Evolutionary conservation across 2,113 vertebrate genomes (phyloP).

Genomic region (Pipra filicauda): DNA sequence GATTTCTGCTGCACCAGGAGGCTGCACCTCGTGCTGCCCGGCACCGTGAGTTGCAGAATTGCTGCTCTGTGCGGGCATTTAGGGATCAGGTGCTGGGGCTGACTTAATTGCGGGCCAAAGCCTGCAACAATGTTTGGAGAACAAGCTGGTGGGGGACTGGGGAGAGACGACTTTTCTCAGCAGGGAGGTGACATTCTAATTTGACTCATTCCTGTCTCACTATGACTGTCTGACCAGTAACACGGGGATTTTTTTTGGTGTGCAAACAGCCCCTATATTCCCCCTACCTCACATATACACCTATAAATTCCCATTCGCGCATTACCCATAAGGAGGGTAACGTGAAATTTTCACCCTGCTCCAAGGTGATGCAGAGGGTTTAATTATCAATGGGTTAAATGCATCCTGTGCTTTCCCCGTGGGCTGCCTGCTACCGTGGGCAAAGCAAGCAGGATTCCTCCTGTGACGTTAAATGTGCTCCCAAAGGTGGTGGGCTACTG

Average conservation of each 20-base stretch:
- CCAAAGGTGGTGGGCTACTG: background rate
- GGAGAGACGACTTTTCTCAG: background rate
- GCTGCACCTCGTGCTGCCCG: background rate
- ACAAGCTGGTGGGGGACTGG: background rate
- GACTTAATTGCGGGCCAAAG: background rate
- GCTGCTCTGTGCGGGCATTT: background rate
- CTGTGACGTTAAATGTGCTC: background rate
- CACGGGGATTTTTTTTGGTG: background rate
- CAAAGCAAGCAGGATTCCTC: constrained; percentile 8
- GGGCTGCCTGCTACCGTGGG: background rate
- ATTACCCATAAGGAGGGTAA: background rate
- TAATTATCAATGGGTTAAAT: background rate
- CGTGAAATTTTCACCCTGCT: background rate
- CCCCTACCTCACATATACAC: background rate
- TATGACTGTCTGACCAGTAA: background rate
- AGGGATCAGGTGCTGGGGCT: background rate
- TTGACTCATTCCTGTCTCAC: constrained; percentile 11
- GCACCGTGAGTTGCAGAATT: background rate
- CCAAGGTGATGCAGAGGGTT: background rate
- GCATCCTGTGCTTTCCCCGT: background rate
- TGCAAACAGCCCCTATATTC: background rate
- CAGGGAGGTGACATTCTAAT: background rate
- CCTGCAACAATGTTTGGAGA: background rate
- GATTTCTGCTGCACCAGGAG: background rate
- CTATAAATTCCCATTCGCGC: background rate